Conservation (phyloP, 2,797 vertebrate species). For the Apogon talboti region DNA sequence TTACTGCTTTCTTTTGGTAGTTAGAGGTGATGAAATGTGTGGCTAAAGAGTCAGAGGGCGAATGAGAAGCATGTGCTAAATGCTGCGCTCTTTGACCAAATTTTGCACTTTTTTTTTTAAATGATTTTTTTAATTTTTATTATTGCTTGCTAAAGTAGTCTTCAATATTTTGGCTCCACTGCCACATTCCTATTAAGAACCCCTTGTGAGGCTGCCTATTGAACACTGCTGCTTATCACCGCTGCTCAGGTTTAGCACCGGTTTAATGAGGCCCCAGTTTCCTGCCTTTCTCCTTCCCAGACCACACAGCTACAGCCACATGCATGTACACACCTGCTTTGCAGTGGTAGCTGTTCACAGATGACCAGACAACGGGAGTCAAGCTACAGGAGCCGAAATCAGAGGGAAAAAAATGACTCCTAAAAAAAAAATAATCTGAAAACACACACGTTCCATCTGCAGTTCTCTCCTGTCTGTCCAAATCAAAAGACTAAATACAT, state of each 20-base stretch:
- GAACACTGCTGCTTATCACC: slow-evolving; percentile 38
- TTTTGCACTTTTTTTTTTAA: background rate
- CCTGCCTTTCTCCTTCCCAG: slow-evolving; percentile 41
- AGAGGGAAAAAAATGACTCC: no score
- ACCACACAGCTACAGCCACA: slow-evolving; percentile 31
- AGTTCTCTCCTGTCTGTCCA: no score
- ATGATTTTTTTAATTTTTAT: background rate
- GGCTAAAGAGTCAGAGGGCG: slow-evolving; percentile 21
- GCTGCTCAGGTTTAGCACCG: slow-evolving; percentile 44
- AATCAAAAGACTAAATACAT: no score
- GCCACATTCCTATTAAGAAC: slow-evolving; percentile 17
- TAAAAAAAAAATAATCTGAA: no score
- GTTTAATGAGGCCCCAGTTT: slow-evolving; percentile 47
- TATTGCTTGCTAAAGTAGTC: slow-evolving; percentile 1
- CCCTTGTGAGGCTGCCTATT: slow-evolving; percentile 17
- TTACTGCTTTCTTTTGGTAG: slow-evolving; percentile 56
- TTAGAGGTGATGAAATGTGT: slow-evolving; percentile 39
- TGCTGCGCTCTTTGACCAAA: slow-evolving; percentile 15
- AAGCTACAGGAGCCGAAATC: slow-evolving; percentile 32
- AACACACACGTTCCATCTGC: no score
- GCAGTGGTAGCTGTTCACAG: slow-evolving; percentile 87
- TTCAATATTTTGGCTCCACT: slow-evolving; percentile 26
- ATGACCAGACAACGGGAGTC: slow-evolving; percentile 86
- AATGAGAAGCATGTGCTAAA: slow-evolving; percentile 11
- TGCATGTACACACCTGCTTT: slow-evolving; percentile 86